Percentiles rank a stretch among this genome's conserved stretches.
phyloP scores from a whole-genome alignment of 2,888 invertebrate genomes.

The Erannis defoliaria region DNA sequence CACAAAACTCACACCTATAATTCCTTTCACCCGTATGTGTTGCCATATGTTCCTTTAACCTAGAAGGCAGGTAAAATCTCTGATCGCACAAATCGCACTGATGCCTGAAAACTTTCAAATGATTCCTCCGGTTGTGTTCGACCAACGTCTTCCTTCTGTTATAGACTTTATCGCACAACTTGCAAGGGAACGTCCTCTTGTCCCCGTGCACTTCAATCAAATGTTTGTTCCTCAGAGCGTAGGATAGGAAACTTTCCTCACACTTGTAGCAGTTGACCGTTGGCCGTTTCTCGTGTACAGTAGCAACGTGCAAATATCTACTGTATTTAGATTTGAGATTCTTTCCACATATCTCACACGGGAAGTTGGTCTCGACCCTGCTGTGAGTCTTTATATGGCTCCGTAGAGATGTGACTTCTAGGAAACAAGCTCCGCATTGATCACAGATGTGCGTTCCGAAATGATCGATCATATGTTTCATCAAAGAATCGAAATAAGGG shows the following conservation, averaged over 20 bases:
- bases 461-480: constrained; percentile 77
- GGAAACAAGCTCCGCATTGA: constrained; percentile 78
- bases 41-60: constrained; percentile 76
- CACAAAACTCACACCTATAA: constrained; percentile 74
- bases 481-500: constrained; percentile 72
- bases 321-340: constrained; percentile 75
- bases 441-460: constrained; percentile 78
- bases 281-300: constrained; percentile 73
- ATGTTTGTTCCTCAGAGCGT: constrained; percentile 70
- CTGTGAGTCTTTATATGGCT: constrained; percentile 73
- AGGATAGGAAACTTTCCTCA: constrained; percentile 72
- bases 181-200: constrained; percentile 69
- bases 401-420: constrained; percentile 74
- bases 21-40: constrained; percentile 79
- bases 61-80: constrained; percentile 78
- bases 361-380: constrained; percentile 72
- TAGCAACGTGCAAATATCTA: constrained; percentile 68
- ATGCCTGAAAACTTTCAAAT: constrained; percentile 76
- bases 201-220: constrained; percentile 75
- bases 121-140: constrained; percentile 72
- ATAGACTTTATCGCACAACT: constrained; percentile 74
- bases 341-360: constrained; percentile 82
- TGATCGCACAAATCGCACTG: constrained; percentile 85
- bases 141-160: constrained; percentile 73
- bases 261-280: constrained; percentile 76